These are phyloP conservation scores for Coracopsis vasa DNA, from an alignment of 2,113 vertebrate species.

Conservation along the genomic window DNA sequence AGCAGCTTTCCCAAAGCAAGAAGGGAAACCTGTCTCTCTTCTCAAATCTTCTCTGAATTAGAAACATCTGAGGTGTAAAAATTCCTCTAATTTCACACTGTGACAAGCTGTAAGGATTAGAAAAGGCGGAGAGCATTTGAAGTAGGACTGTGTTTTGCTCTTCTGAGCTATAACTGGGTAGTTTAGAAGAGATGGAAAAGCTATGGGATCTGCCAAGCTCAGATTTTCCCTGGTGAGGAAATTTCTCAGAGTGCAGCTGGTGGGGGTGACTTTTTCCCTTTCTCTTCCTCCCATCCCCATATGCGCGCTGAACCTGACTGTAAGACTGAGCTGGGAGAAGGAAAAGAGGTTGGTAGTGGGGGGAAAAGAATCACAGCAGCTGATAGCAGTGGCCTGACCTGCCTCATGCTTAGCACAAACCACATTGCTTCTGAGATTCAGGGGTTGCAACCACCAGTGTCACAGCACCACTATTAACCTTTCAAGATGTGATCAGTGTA, in stretches of 20 bases:
- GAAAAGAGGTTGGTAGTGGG: neutral
- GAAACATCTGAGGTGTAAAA: constrained; percentile 15
- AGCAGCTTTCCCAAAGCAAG: neutral
- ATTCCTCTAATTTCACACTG: neutral
- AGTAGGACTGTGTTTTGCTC: neutral
- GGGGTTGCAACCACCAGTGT: neutral
- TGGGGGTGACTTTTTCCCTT: neutral
- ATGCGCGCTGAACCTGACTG: neutral
- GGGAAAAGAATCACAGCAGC: neutral
- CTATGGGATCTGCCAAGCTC: neutral
- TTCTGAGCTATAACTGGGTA: neutral
- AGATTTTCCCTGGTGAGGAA: neutral
- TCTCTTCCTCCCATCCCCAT: neutral
- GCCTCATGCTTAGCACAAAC: neutral
- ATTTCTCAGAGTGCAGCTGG: neutral
- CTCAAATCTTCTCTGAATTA: neutral
- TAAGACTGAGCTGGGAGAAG: neutral
- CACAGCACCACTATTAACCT: neutral
- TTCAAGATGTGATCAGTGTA: neutral
- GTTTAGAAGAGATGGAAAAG: constrained; percentile 9
- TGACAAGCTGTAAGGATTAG: neutral
- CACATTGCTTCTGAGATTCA: neutral
- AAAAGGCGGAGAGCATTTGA: neutral
- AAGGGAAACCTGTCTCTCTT: neutral
- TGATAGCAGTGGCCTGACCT: neutral